Evolutionary conservation across 2,888 invertebrate species (phyloP).

Genomic region (Ctena decussata): DNA sequence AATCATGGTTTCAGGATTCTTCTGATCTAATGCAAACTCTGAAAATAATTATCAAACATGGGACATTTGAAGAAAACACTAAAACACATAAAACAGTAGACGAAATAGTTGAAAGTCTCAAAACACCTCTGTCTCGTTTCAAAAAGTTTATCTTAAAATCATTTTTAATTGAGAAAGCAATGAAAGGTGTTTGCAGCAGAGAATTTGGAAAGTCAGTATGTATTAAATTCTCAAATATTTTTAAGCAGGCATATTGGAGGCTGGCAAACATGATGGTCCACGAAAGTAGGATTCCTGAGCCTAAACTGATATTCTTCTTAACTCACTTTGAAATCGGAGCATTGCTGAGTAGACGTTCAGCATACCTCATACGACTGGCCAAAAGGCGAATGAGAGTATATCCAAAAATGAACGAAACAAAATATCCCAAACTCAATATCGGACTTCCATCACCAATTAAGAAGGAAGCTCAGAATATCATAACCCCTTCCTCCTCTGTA

Average conservation of each 20-base stretch:
- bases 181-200: conserved; percentile 89
- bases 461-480: background rate
- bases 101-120: background rate
- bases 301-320: conserved; percentile 91
- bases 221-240: conserved; percentile 88
- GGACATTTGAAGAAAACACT: background rate
- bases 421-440: background rate
- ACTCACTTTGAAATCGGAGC: conserved; percentile 90
- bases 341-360: conserved; percentile 88
- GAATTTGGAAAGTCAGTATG: conserved; percentile 90
- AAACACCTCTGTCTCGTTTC: background rate
- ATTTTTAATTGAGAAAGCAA: conserved; percentile 83
- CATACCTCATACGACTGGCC: conserved; percentile 89
- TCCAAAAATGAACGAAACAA: background rate
- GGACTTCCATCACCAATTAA: background rate
- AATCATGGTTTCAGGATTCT: conserved; percentile 69
- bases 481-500: background rate
- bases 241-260: conserved; percentile 89
- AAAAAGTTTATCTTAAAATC: background rate
- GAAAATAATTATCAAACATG: conserved; percentile 87
- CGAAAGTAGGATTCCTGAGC: conserved; percentile 90
- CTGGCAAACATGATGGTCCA: conserved; percentile 89
- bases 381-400: conserved; percentile 89
- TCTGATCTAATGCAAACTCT: conserved; percentile 82
- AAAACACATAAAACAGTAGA: background rate